Base-by-base conservation (phyloP, 2,797 vertebrate genomes). In the Lacerta agilis region DNA sequence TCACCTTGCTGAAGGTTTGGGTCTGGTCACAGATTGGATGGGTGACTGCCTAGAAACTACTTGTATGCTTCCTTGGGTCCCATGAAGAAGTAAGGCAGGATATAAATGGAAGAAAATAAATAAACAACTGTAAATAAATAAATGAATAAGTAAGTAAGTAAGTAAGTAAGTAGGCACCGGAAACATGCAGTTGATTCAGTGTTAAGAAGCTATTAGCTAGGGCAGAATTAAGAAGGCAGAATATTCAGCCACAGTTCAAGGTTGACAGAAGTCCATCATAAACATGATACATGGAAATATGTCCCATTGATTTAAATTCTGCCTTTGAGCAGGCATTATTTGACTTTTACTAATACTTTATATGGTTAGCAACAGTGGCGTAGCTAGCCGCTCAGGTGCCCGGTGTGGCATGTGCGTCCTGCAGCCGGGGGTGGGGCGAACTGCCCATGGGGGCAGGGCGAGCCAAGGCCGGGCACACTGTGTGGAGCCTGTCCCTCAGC, bases 321-420 rank as follows among this genome's bases (percentile, higher is more conserved):
- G 45, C 33, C 5, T 8, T 18, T 49, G 43, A 83, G 10, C 29
- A 71, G 8, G 1, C n/a, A 55, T 33, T 33, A 4, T 36, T 69
- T 83, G 27, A 55, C 41, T 71, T 55, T 55, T 55, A 15, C 43
- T 49, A 72, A 8, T 23, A 49, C 33, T 67, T 45, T n/a, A 45
- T 49, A 71, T 83, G 41, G 13, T 27, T 72, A 27, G 11, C 5
- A 49, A 23, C 9, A 25, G 4, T 10, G 11, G 49, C 11, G 3
- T 13, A 49, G 49, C 11, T 49, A 49, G 49, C 49, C 49, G 11
- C 49, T 49, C 49, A 49, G 45, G 45, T 49, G 45, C 45, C 45
- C 3, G 3, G 11, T 49, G 11, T 1, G 11, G 11, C 45, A 49
- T 1, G 49, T 13, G 49, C 0, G 1, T 49, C 11, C 13, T 49